Evolutionary conservation across 1,140 invertebrate species (phyloP), one percentile per base, ranked within the genome.

Genomic region (Ylistrum balloti): DNA sequence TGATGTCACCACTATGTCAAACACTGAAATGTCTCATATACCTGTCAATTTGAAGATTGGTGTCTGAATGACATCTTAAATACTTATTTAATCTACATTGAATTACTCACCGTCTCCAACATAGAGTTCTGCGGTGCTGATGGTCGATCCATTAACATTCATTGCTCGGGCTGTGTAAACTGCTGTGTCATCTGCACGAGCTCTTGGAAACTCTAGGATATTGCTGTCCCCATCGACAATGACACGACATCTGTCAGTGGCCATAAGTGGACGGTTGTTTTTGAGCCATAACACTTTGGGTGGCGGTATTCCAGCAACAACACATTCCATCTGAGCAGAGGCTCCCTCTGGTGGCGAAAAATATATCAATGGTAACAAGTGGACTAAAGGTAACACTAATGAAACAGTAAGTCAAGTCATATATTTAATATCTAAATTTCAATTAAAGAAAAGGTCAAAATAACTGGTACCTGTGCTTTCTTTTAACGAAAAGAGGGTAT

Each of bases 131-230:
- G 95, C 92, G 17, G 92, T 93, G 85, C 98, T 98, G 87, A 99
- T 99, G 94, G 98, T 98, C 48, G 98, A 98, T 28, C 95, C 95
- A 90, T 98, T 98, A 38, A 97, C 97, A 0, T 99, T 99, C 94
- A 98, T 98, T 0, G 99, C 99, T 0, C 99, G 98, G 94, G 98
- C 99, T 0, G 99, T 99, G 95, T 99, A 99, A 7, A 99, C 97
- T 9, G 99, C 99, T 33, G 98, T 98, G 96, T 99, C 98, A 95
- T 99, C 98, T 0, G 98, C 98, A 94, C 97, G 98, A 0, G 99
- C 98, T 94, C 99, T 98, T 94, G 99, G 98, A 96, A 99, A 99
- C 0, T 99, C 98, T 17, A 99, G 96, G 32, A 98, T 98, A 86
- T 99, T 96, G 0, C 98, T 99, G 94, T 99, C 98, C 94, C 99